Conservation (phyloP, 2,797 vertebrate genomes). For the Sternarchorhynchus goeldii region DNA sequence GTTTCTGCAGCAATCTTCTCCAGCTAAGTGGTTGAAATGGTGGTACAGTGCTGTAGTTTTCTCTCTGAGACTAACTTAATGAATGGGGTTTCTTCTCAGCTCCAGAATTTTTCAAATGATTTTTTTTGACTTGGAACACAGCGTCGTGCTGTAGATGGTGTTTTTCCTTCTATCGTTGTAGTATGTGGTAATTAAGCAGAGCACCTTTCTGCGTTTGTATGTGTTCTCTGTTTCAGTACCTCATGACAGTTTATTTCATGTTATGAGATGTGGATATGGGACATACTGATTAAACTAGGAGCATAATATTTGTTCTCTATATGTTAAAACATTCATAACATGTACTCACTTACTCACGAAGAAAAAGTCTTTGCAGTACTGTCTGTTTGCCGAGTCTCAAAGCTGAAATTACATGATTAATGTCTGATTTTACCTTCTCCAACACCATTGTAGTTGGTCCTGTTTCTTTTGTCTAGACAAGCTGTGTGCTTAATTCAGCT, state of each 20-base stretch:
- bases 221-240: constrained; percentile 34
- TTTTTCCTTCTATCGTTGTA: constrained; percentile 53
- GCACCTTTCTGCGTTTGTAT: constrained; percentile 54
- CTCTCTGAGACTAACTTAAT: neutral
- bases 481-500: constrained; percentile 71
- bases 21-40: neutral
- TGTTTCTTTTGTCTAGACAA: constrained; percentile 72
- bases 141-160: constrained; percentile 58
- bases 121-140: constrained; percentile 55
- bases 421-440: constrained; percentile 55
- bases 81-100: neutral
- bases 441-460: constrained; percentile 56
- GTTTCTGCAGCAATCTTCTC: constrained; percentile 27
- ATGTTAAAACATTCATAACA: constrained; percentile 9
- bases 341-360: neutral
- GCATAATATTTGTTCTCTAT: constrained; percentile 10
- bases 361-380: neutral
- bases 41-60: constrained; percentile 47
- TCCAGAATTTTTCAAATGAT: neutral
- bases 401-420: constrained; percentile 13
- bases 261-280: constrained; percentile 3
- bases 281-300: constrained; percentile 18
- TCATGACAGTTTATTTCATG: constrained; percentile 15
- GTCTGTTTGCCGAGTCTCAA: constrained; percentile 17
- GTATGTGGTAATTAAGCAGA: constrained; percentile 58